Evolutionary conservation across 2,888 invertebrate genomes (phyloP), one percentile per base, ranked within the genome.

Genomic region (Mylabris sibirica): DNA sequence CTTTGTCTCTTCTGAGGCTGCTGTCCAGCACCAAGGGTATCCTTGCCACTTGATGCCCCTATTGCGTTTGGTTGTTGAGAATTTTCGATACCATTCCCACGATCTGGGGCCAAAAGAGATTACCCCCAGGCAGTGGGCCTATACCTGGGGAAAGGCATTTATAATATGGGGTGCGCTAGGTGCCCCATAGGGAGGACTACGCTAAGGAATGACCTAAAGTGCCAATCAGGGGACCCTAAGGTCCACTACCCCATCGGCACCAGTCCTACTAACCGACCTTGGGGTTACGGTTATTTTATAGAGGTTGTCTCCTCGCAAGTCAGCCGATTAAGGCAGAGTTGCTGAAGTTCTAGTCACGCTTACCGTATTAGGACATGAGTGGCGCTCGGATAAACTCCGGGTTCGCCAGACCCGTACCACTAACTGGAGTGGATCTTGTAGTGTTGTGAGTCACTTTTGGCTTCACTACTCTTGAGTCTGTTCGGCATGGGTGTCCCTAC

Each of bases 401-500:
- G n/a, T n/a, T 41, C n/a, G 41, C 41, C 12, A n/a, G 2, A 12
- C 41, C 41, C 14, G 41, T 41, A 41, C 41, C 41, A 41, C 41
- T 38, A 12, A 38, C 9, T 5, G 38, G 5, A 3, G 38, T 38
- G 38, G 38, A 5, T 38, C 12, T 4, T 12, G 14, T 2, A 41
- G 41, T 26, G n/a, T 24, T n/a, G 24, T 34, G 34, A 35, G 30
- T 38, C 60, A 38, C 60, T 1, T 4, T 60, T 60, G 12, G 60
- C 22, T 60, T 60, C 60, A 9, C 60, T 5, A 14, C 60, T 60
- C 60, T 0, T 60, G 4, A 24, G 12, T 30, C 60, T 60, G 24
- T 26, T 14, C 30, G 60, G 26, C 60, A 26, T n/a, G 60, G 60
- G 30, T 30, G 60, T 17, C 60, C 60, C 34, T 60, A n/a, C n/a